Evolutionary conservation across 2,113 vertebrate genomes (phyloP).

Genomic region (Peromyscus californicus): DNA sequence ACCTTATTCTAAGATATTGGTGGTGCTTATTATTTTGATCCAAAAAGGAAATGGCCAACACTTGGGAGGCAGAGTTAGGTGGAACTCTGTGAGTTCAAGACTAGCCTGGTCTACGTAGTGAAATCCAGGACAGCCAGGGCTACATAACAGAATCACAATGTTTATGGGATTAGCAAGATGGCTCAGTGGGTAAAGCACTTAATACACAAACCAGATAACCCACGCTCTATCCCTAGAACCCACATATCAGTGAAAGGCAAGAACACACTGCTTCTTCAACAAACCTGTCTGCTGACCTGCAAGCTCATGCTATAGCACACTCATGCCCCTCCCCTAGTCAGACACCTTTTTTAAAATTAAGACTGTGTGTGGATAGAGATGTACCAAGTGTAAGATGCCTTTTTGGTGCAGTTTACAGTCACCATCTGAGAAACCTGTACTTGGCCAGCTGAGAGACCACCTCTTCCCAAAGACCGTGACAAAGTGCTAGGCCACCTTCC

Average conservation of each 20-base stretch:
- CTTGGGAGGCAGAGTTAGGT: background rate
- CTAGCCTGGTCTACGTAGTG: background rate
- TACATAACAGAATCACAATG: background rate
- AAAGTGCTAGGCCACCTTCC: background rate
- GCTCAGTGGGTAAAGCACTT: background rate
- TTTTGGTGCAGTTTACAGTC: background rate
- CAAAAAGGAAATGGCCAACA: background rate
- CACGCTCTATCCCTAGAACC: too few relatives aligned
- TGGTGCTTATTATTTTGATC: background rate
- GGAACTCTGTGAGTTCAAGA: background rate
- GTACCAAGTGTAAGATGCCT: background rate
- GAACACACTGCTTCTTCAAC: background rate
- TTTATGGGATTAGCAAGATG: background rate
- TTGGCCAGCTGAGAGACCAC: background rate
- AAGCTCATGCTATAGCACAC: background rate
- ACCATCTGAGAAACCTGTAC: background rate
- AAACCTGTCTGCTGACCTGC: background rate
- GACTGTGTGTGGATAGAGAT: background rate
- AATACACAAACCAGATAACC: background rate
- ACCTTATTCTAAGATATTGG: background rate
- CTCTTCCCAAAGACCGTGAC: background rate
- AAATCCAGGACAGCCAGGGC: background rate
- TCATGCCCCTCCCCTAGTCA: background rate
- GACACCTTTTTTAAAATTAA: background rate
- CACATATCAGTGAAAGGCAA: rapidly evolving